These are phyloP conservation scores for Zygaena filipendulae DNA, from an alignment of 2,888 invertebrate species.

Conservation along the genomic window DNA sequence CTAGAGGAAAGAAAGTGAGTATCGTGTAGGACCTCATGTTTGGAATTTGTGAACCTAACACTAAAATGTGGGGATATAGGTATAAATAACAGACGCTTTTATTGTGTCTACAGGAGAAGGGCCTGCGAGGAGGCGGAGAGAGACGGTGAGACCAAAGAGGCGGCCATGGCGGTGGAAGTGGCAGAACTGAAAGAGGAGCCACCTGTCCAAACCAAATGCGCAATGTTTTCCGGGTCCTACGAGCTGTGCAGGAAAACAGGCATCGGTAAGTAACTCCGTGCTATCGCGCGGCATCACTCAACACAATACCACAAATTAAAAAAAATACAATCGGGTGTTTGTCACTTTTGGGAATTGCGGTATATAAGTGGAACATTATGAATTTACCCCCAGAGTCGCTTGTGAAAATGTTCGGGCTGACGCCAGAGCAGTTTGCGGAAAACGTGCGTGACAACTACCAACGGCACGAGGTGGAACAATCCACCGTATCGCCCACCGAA, in stretches of 20 bases:
- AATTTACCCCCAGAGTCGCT: slow-evolving; percentile 70
- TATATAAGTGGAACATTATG: too few species aligned
- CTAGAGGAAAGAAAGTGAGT: slow-evolving; percentile 64
- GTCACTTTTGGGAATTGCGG: too few species aligned
- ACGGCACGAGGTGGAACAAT: slow-evolving; percentile 94
- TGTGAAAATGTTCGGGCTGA: slow-evolving; percentile 91
- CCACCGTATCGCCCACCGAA: slow-evolving; percentile 82
- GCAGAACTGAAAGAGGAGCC: slow-evolving; percentile 68
- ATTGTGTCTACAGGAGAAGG: slow-evolving; percentile 25
- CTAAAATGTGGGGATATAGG: too few species aligned
- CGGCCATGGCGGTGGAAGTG: slow-evolving; percentile 64
- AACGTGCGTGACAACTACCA: slow-evolving; percentile 96
- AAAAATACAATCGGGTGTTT: too few species aligned
- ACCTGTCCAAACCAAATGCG: slow-evolving; percentile 79
- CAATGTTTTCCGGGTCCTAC: slow-evolving; percentile 89
- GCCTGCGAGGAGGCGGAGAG: slow-evolving; percentile 62
- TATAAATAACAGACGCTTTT: too few species aligned
- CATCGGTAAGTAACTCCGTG: slow-evolving; percentile 74
- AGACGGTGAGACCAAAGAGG: slow-evolving; percentile 74
- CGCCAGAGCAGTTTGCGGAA: slow-evolving; percentile 95
- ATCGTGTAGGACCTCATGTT: too few species aligned
- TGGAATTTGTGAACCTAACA: too few species aligned
- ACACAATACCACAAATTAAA: too few species aligned
- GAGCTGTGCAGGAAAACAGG: slow-evolving; percentile 88
- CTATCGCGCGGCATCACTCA: too few species aligned